Evolutionary conservation across 2,797 vertebrate species (phyloP), one percentile per base, ranked within the genome.

Genomic region (Bovichtus diacanthus): DNA sequence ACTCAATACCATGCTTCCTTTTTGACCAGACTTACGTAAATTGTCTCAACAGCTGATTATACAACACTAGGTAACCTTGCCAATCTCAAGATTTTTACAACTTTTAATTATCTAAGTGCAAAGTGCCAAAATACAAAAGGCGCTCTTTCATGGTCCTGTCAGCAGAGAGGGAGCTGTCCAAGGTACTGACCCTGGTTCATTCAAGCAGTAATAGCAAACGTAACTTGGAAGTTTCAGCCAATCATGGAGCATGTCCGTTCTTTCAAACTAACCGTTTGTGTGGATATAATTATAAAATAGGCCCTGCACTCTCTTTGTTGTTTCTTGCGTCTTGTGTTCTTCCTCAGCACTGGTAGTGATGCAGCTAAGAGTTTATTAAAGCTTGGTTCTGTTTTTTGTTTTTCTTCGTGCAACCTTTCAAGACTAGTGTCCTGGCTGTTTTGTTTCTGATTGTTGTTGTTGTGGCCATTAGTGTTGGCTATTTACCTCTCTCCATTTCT

Each of bases 121-220:
- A 36, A n/a, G 5, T 44, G 16, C 12, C 1, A 16, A 44, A 44
- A 0, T 44, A 44, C 18, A 31, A 46, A 31, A 31, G 27, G 25
- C 7, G 4, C 43, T 61, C 34, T 61, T n/a, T 55, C 43, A 19
- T 23, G 49, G 43, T 29, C 56, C 64, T 65, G 31, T 44, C 39
- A 64, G 38, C 7, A 1, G 41, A 53, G 15, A n/a, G 4, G 49
- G 63, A 78, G 67, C 76, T 85, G 70, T 80, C 68, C 70, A 46
- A 23, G 59, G 39, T 64, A 0, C 72, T 80, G 58, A 74, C 69
- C 65, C 69, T n/a, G 56, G 46, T 71, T 77, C 15, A 60, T 7
- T 41, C 2, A 39, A n/a, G 23, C 43, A 38, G 43, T 43, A 6
- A 29, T 6, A 43, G 5, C 29, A 25, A 12, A 31, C 0, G 1